These are phyloP conservation scores for Dermatophagoides farinae DNA, from an alignment of 1,140 invertebrate species.

Conservation along the genomic window DNA sequence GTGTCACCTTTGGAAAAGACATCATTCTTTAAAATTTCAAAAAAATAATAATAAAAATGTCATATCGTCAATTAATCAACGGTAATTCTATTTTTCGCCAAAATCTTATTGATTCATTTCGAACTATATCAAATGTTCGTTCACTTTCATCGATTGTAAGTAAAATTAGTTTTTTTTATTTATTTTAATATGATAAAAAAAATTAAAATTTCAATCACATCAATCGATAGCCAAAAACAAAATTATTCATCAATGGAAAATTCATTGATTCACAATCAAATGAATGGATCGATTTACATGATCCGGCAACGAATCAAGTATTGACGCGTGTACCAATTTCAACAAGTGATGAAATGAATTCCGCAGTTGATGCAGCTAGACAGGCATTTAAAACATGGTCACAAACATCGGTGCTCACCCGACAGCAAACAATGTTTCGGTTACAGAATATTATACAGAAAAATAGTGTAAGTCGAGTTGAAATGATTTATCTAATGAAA, in stretches of 20 bases:
- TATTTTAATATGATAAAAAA: too few species aligned
- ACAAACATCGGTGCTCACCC: conserved; percentile 67
- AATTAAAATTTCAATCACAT: neutral
- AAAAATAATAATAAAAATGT: too few species aligned
- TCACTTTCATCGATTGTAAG: too few species aligned
- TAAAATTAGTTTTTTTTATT: too few species aligned
- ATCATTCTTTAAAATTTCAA: too few species aligned
- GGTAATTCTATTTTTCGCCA: too few species aligned
- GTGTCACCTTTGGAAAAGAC: too few species aligned
- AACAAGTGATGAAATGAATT: conserved; percentile 73
- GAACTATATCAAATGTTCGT: too few species aligned
- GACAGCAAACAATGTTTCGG: conserved; percentile 91
- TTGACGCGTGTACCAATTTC: conserved; percentile 66
- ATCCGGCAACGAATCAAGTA: conserved; percentile 55
- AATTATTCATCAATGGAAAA: conserved; percentile 85
- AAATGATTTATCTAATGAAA: neutral
- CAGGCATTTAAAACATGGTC: conserved; percentile 68
- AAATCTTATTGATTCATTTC: too few species aligned
- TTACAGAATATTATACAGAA: conserved; percentile 53
- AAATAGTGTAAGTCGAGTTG: conserved; percentile 37
- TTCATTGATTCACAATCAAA: conserved; percentile 77
- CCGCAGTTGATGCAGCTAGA: conserved; percentile 65
- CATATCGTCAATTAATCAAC: too few species aligned
- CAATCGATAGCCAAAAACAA: conserved; percentile 38
- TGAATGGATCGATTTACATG: conserved; percentile 81